Evolutionary conservation across 2,888 invertebrate species (phyloP).

Genomic region (Drosophila buzzatii): DNA sequence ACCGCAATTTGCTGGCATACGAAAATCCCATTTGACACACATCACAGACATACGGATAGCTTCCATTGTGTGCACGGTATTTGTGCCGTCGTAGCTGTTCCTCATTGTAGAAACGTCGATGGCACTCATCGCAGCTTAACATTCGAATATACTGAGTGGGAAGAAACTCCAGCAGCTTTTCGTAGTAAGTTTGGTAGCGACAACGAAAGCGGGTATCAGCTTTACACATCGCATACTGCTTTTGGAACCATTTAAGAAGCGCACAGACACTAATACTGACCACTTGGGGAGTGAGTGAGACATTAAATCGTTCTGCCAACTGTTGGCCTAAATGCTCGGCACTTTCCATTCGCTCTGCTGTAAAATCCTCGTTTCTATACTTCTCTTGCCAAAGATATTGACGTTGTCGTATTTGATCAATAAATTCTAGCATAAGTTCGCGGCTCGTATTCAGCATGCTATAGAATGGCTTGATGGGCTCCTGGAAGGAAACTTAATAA

Average conservation of each 20-base stretch:
- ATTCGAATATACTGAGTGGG: constrained; percentile 32
- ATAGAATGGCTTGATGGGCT: constrained; percentile 39
- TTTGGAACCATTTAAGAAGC: constrained; percentile 45
- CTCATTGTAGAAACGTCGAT: constrained; percentile 34
- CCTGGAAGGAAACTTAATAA: neutral
- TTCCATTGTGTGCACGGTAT: constrained; percentile 32
- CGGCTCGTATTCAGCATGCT: constrained; percentile 37
- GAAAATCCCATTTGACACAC: constrained; percentile 35
- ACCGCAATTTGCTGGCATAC: constrained; percentile 31
- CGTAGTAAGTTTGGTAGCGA: constrained; percentile 35
- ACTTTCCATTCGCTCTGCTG: constrained; percentile 23
- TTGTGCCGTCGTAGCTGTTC: constrained; percentile 46
- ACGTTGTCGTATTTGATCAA: constrained; percentile 31
- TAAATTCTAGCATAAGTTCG: constrained; percentile 41
- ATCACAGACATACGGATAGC: constrained; percentile 38
- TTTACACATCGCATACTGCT: constrained; percentile 34
- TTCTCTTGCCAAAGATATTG: constrained; percentile 37
- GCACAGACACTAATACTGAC: constrained; percentile 31
- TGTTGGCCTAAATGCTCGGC: constrained; percentile 22
- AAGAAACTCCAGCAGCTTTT: constrained; percentile 37
- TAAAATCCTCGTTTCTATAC: constrained; percentile 19
- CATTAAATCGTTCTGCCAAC: constrained; percentile 23
- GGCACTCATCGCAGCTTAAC: constrained; percentile 43
- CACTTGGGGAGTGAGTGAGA: constrained; percentile 12
- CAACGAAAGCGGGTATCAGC: constrained; percentile 10